Evolutionary conservation across 2,797 vertebrate species (phyloP).

Genomic region (Sciurus vulgaris): DNA sequence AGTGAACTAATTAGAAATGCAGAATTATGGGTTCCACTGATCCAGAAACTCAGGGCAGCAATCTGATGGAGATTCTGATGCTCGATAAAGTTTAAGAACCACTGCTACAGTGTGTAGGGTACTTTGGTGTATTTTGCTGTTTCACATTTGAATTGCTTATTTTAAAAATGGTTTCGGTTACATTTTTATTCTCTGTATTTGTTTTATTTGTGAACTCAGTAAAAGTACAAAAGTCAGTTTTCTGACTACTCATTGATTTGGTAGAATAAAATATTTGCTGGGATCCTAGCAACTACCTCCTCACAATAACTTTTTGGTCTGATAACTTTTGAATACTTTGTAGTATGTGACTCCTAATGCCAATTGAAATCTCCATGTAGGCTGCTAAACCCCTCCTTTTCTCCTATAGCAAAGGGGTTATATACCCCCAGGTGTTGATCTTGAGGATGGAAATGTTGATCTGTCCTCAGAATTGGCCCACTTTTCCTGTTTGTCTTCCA

Average conservation of each 20-base stretch:
- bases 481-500: not conserved
- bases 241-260: not conserved
- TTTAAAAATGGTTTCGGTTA: constrained; percentile 11
- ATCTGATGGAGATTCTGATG: not conserved
- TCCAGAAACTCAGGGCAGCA: not conserved
- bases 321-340: constrained; percentile 4
- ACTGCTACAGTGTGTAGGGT: not conserved
- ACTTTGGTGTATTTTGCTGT: not conserved
- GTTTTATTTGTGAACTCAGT: constrained; percentile 7
- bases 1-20: not conserved
- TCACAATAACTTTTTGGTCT: not conserved
- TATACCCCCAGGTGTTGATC: not conserved
- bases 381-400: not conserved
- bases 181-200: not conserved
- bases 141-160: constrained; percentile 42
- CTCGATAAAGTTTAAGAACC: not conserved
- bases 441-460: constrained; percentile 13
- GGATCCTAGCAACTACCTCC: not conserved
- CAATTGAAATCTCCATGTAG: not conserved
- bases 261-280: not conserved
- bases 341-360: not conserved
- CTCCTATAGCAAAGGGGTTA: not conserved
- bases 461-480: not conserved
- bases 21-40: not conserved
- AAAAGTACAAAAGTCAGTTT: not conserved